Conservation (phyloP, 2,113 vertebrate genomes). For the Sula dactylatra region DNA sequence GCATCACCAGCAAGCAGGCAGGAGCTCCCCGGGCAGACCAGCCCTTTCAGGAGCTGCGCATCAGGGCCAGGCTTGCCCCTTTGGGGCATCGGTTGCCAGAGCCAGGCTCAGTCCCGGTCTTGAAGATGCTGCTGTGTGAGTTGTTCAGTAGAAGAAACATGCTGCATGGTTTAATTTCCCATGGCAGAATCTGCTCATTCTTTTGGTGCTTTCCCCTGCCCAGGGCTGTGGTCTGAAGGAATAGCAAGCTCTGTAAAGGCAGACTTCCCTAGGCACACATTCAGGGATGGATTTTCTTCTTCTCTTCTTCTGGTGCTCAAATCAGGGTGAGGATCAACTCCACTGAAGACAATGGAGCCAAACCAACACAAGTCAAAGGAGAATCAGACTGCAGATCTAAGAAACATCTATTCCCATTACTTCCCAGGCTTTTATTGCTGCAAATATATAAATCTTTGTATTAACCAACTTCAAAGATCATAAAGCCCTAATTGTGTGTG, state of each 20-base stretch:
- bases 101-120: not conserved
- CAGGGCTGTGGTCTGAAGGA: not conserved
- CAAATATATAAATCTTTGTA: constrained; percentile 9
- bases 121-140: not conserved
- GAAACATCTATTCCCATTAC: not conserved
- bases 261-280: not conserved
- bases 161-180: not conserved
- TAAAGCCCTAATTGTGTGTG: not conserved
- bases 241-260: not conserved
- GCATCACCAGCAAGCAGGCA: not conserved
- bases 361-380: not conserved
- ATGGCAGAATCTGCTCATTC: not conserved
- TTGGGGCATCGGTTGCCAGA: not conserved
- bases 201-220: not conserved
- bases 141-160: not conserved
- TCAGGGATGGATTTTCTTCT: not conserved
- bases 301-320: not conserved
- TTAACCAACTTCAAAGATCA: not conserved
- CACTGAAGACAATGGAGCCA: not conserved
- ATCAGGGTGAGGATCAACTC: not conserved
- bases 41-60: not conserved
- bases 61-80: not conserved
- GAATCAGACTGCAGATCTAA: not conserved
- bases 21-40: rapidly evolving
- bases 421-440: not conserved